These are phyloP conservation scores for Colletes gigas DNA, from an alignment of 1,140 invertebrate genomes.

Conservation along the genomic window DNA sequence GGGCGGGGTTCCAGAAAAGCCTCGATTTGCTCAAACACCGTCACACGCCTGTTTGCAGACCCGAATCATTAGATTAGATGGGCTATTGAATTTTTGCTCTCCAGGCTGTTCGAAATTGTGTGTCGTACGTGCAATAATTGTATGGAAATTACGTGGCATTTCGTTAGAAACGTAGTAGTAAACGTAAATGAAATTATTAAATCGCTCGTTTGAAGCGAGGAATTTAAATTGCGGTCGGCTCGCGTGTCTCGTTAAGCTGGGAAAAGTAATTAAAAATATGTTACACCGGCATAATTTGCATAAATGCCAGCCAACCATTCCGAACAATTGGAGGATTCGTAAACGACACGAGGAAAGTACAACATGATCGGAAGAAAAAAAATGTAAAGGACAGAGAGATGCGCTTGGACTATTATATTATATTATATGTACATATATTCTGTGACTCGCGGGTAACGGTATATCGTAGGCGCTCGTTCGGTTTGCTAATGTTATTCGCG, in stretches of 20 bases:
- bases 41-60: not conserved
- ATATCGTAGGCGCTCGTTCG: not conserved
- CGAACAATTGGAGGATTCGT: not conserved
- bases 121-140: too few species aligned
- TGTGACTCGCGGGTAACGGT: not conserved
- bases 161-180: too few species aligned
- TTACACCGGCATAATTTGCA: not conserved
- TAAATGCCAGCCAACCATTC: not conserved
- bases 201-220: too few species aligned
- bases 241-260: not conserved
- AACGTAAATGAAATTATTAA: too few species aligned
- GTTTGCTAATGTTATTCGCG: conserved; percentile 14
- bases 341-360: not conserved
- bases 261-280: not conserved
- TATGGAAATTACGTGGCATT: too few species aligned
- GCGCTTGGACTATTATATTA: too few species aligned
- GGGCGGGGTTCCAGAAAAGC: not conserved
- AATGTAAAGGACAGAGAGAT: not conserved
- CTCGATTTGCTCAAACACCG: too few species aligned
- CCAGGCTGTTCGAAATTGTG: too few species aligned
- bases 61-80: not conserved
- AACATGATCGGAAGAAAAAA: not conserved
- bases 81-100: too few species aligned
- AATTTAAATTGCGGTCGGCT: not conserved
- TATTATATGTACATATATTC: not conserved